Conservation (phyloP, 2,797 vertebrate species). For the Benthosema pterotum region DNA sequence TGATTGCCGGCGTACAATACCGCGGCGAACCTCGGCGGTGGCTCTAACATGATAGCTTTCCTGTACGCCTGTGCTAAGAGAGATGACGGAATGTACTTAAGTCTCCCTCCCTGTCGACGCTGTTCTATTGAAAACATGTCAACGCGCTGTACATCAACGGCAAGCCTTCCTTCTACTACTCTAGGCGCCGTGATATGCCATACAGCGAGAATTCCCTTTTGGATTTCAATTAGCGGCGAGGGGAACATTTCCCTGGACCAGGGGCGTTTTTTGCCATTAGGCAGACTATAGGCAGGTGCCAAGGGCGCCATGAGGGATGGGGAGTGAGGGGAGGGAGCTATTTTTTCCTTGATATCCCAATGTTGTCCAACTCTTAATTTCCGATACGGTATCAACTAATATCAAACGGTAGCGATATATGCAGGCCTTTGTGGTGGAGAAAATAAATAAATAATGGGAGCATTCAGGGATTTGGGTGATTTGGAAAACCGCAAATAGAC, state of each 20-base stretch:
- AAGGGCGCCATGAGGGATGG: no score
- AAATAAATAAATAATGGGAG: no score
- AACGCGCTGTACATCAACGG: neutral
- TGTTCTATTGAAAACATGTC: slow-evolving; percentile 6
- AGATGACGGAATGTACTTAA: slow-evolving; percentile 3
- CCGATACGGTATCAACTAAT: no score
- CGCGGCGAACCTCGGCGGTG: slow-evolving; percentile 6
- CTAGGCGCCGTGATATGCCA: neutral
- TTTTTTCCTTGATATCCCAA: no score
- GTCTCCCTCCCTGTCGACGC: slow-evolving; percentile 1
- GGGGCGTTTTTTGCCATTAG: no score
- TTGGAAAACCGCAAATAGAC: no score
- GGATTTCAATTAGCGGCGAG: slow-evolving; percentile 4
- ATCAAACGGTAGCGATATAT: no score
- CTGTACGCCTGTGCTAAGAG: neutral
- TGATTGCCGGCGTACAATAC: slow-evolving; percentile 51
- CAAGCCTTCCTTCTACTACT: slow-evolving; percentile 4
- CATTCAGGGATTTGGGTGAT: no score
- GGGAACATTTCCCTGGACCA: neutral
- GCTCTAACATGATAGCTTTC: slow-evolving; percentile 19
- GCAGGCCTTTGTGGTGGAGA: no score
- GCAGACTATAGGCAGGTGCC: no score
- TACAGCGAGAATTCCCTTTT: neutral
- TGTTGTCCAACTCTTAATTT: no score
- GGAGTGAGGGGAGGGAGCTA: no score